Evolutionary conservation across 2,113 vertebrate genomes (phyloP), one percentile per base, ranked within the genome.

Genomic region (Chaenocephalus aceratus): DNA sequence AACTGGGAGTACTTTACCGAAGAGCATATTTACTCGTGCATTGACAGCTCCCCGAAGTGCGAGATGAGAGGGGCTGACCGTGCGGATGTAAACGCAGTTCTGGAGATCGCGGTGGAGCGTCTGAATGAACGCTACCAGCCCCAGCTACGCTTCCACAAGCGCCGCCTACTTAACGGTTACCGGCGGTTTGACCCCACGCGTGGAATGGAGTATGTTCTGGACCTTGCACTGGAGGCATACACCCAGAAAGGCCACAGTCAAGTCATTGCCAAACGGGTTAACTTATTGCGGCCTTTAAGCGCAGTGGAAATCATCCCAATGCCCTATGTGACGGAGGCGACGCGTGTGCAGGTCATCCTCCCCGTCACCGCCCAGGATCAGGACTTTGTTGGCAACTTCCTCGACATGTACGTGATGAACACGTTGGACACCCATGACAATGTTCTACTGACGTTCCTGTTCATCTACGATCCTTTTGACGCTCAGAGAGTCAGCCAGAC

Each of bases 1-100:
- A 96, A 95, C 93, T 99, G 98, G 98, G 97, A 99, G 77, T 98
- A 99, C 91, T 99, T 99, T 89, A 99, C 97, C 0, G 98, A 99
- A 75, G 97, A 97, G 90, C 96, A 99, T 41, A 94, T 97, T 18
- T 99, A 97, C 94, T 95, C 97, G 8, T 99, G 98, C 41, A 81
- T 92, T 0, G 96, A 98, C 0, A 95, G 97, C 59, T 93, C 97
- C 2, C 97, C 98, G 1, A 99, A 99, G 91, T 99, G 98, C 6
- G 96, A 97, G 26, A 95, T 99, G 66, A 94, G 93, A 5, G 98
- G 97, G 1, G 96, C 95, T 0, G 96, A 96, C 93, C 94, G 95
- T 1, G 95, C 94, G 0, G 98, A 99, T 0, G 93, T 99, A 0
- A 91, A 52, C 0, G 95, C 97, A 0, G 94, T 97, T 0, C 90